phyloP scores from a whole-genome alignment of 2,888 invertebrate species.

The Trichopoda pennipes region DNA sequence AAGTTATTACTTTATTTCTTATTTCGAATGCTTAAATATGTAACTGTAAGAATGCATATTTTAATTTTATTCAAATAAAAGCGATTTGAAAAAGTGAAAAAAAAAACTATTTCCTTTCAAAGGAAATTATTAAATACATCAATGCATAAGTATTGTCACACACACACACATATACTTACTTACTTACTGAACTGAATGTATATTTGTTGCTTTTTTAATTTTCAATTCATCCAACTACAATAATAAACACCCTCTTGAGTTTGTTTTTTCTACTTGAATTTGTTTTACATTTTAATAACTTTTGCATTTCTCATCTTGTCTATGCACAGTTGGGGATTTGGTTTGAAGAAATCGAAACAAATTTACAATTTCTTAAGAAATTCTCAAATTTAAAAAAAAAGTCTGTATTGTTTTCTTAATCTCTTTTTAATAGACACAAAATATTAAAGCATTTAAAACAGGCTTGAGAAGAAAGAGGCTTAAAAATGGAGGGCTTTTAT shows the following conservation, averaged over 20 bases:
- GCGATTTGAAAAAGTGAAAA: background rate
- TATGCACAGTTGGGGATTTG: background rate
- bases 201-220: constrained; percentile 11
- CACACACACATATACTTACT: background rate
- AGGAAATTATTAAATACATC: constrained; percentile 5
- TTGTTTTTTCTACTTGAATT: constrained; percentile 39
- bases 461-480: too few relatives aligned
- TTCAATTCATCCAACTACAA: constrained; percentile 18
- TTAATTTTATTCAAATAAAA: background rate
- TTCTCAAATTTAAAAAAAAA: too few relatives aligned
- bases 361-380: too few relatives aligned
- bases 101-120: background rate
- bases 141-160: background rate
- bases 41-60: too few relatives aligned
- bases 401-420: too few relatives aligned
- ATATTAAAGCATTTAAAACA: too few relatives aligned
- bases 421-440: too few relatives aligned
- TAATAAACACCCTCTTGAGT: constrained; percentile 58
- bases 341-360: too few relatives aligned
- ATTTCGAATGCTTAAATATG: too few relatives aligned
- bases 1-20: too few relatives aligned
- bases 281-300: constrained; percentile 58
- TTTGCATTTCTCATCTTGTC: constrained; percentile 50
- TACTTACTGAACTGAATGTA: too few relatives aligned
- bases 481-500: too few relatives aligned